Evolutionary conservation across 2,797 vertebrate genomes (phyloP).

Genomic region (Onychomys torridus): DNA sequence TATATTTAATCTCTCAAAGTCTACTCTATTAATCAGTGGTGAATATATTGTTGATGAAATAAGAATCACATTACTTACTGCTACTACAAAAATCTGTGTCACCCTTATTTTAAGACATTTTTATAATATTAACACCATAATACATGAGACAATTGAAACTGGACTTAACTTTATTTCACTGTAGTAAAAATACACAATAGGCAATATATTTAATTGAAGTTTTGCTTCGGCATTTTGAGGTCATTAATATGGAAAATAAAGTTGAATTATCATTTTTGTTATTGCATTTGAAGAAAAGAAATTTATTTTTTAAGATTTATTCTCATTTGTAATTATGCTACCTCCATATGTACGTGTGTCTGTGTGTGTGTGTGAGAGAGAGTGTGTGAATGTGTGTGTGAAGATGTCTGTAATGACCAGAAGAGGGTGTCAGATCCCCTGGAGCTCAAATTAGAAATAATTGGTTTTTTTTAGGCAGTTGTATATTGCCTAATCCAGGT

Average conservation of each 20-base stretch:
- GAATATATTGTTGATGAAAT: neutral
- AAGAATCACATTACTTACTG: neutral
- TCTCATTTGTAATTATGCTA: neutral
- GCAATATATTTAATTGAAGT: slow-evolving; percentile 1
- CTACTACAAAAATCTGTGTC: neutral
- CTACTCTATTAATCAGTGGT: neutral
- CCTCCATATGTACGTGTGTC: neutral
- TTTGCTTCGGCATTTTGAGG: neutral
- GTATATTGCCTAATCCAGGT: neutral
- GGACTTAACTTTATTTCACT: neutral
- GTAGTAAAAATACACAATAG: neutral
- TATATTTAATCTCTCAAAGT: neutral
- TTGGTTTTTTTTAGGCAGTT: neutral
- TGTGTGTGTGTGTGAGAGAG: neutral
- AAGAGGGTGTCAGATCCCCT: neutral
- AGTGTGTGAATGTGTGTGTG: neutral
- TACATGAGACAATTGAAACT: neutral
- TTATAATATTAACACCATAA: neutral
- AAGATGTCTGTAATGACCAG: neutral
- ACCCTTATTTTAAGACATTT: neutral
- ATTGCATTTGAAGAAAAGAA: neutral
- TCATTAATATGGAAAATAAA: slow-evolving; percentile 22
- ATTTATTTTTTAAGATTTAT: neutral
- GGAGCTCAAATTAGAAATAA: no score
- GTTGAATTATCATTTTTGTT: neutral